phyloP scores from a whole-genome alignment of 1,140 invertebrate genomes.

The Papilio helenus region DNA sequence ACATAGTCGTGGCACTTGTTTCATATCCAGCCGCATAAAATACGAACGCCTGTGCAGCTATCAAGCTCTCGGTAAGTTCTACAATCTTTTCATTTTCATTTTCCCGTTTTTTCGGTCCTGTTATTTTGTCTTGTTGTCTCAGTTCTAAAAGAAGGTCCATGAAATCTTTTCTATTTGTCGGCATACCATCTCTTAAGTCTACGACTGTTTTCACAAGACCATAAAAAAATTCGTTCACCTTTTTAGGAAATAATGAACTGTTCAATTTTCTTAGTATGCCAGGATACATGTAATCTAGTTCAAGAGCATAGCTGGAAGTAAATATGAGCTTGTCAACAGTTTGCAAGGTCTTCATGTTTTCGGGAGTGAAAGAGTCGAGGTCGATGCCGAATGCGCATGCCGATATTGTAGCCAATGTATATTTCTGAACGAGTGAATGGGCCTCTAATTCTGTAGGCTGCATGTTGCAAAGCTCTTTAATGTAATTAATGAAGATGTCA shows the following conservation, averaged over 20 bases:
- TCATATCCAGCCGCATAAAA: slow-evolving; percentile 68
- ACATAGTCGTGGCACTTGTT: slow-evolving; percentile 52
- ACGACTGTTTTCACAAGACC: slow-evolving; percentile 41
- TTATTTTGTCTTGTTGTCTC: slow-evolving; percentile 55
- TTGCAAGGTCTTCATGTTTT: slow-evolving; percentile 39
- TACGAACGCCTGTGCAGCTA: slow-evolving; percentile 66
- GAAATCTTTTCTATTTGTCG: slow-evolving; percentile 45
- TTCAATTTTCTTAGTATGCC: slow-evolving; percentile 42
- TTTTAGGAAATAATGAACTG: slow-evolving; percentile 39
- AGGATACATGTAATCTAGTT: slow-evolving; percentile 47
- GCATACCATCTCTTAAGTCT: slow-evolving; percentile 41
- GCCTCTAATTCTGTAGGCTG: slow-evolving; percentile 61
- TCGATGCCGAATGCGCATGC: slow-evolving; percentile 83
- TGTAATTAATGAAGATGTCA: slow-evolving; percentile 56
- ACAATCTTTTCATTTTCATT: slow-evolving; percentile 36
- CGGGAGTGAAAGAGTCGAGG: slow-evolving; percentile 59
- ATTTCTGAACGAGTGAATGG: slow-evolving; percentile 66
- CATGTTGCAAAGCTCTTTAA: slow-evolving; percentile 42
- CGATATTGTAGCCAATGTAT: slow-evolving; percentile 78
- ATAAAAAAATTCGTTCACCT: slow-evolving; percentile 40
- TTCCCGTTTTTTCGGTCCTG: slow-evolving; percentile 7
- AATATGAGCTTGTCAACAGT: slow-evolving; percentile 45
- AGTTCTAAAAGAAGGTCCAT: slow-evolving; percentile 51
- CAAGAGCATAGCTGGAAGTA: slow-evolving; percentile 21
- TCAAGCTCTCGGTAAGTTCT: slow-evolving; percentile 55